phyloP scores from a whole-genome alignment of 2,888 invertebrate species.

The Agrotis puta region DNA sequence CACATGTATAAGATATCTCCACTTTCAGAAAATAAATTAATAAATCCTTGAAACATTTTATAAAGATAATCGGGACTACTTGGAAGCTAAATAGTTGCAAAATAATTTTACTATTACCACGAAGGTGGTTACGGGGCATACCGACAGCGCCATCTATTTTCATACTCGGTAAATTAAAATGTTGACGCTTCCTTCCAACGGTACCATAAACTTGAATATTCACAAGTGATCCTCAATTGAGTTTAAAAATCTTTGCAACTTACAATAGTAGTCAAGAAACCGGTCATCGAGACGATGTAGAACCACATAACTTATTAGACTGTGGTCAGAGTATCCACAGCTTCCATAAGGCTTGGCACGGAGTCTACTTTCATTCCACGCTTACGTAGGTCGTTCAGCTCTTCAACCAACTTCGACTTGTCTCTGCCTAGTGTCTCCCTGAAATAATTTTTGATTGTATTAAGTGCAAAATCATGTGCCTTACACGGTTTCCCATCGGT shows the following conservation, averaged over 20 bases:
- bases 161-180: neutral
- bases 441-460: constrained; percentile 53
- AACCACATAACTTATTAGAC: constrained; percentile 25
- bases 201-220: neutral
- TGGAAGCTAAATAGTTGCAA: neutral
- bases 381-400: constrained; percentile 91
- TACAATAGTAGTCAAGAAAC: constrained; percentile 21
- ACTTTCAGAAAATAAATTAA: neutral
- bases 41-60: neutral
- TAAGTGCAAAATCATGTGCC: neutral
- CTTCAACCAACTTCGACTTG: constrained; percentile 91
- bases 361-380: constrained; percentile 93
- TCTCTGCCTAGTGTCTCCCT: constrained; percentile 92
- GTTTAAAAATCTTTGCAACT: constrained; percentile 26
- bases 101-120: neutral
- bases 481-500: neutral
- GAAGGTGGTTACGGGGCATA: neutral
- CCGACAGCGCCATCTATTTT: constrained; percentile 34
- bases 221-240: constrained; percentile 4
- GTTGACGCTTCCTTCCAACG: neutral
- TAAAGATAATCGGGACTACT: neutral
- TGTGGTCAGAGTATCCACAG: constrained; percentile 91
- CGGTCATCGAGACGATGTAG: constrained; percentile 3
- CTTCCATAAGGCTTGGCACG: constrained; percentile 91
- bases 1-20: neutral